Evolutionary conservation across 2,113 vertebrate species (phyloP), one percentile per base, ranked within the genome.

Genomic region (Sceloporus tristichus): DNA sequence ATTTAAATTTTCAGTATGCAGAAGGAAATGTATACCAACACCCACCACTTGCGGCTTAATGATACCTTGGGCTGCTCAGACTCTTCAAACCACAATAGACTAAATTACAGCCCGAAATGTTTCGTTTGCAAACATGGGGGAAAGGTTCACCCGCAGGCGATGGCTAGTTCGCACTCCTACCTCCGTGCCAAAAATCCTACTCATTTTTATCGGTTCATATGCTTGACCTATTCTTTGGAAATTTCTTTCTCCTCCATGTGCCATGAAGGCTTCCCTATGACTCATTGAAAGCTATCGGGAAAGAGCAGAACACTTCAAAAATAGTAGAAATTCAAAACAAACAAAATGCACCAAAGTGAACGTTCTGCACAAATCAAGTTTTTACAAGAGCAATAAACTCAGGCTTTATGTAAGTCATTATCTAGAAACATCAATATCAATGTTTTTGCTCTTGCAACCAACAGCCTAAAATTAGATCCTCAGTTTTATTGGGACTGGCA

Each of bases 361-460:
- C 16, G 38, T 48, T 19, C 34, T 77, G 38, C 62, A 25, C 25
- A 77, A 75, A 40, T 29, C 34, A 34, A n/a, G 42, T 73, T 73
- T 73, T 84, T 73, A 73, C 21, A 16, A 54, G 38, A 48, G 56
- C 40, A 66, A 65, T 77, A 85, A 85, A 85, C 59, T n/a, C 65
- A 25, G 77, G 74, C 18, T 66, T 77, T 78, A 78, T 66, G 74
- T 21, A 48, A 66, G 84, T 16, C 40, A 53, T 78, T 59, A 34
- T 85, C 29, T 23, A 53, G 75, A 85, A 85, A 85, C 40, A 78
- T 65, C 74, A 66, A 85, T 77, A 78, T 77, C 74, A 48, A 48
- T 78, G 59, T 62, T 78, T 85, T 53, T 34, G 18, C 74, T 78
- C 74, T 38, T n/a, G 40, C 62, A 68, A 68, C 29, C 56, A 66